A percentile compares a stretch with the other conserved stretches of the same genome.
Evolutionary conservation across 2,888 invertebrate species (phyloP).

Genomic region (Pinctada fucata): DNA sequence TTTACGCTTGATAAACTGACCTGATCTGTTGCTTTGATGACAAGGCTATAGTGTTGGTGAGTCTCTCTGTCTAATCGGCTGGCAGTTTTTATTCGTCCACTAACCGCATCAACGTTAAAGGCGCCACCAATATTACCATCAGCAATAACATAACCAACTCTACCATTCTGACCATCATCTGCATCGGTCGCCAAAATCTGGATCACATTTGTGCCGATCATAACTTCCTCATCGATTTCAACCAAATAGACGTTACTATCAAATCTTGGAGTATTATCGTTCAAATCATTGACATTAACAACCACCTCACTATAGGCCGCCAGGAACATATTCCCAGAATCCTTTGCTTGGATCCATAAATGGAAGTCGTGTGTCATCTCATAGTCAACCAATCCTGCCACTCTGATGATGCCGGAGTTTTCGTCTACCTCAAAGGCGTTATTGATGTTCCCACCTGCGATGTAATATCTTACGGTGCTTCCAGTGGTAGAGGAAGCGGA

Average conservation of each 20-base stretch:
- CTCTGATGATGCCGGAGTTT: constrained; percentile 54
- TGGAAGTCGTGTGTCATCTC: constrained; percentile 60
- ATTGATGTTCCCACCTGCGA: constrained; percentile 95
- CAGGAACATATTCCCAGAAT: constrained; percentile 78
- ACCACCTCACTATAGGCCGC: constrained; percentile 78
- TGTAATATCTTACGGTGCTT: constrained; percentile 81
- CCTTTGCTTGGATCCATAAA: constrained; percentile 68
- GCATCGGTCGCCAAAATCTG: constrained; percentile 93
- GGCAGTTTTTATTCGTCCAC: constrained; percentile 89
- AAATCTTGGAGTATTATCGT: constrained; percentile 91
- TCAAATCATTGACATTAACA: constrained; percentile 94
- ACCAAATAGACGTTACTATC: constrained; percentile 89
- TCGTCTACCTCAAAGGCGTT: constrained; percentile 78
- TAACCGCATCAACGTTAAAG: constrained; percentile 93
- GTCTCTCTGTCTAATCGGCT: constrained; percentile 88
- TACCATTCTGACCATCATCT: constrained; percentile 66
- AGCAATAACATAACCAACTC: constrained; percentile 81
- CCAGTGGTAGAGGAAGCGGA: constrained; percentile 81
- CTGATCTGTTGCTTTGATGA: constrained; percentile 90
- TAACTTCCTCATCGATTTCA: constrained; percentile 83
- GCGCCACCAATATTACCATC: constrained; percentile 84
- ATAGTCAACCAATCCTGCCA: constrained; percentile 62
- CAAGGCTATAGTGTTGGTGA: constrained; percentile 91
- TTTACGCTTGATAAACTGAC: constrained; percentile 31
- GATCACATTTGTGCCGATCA: constrained; percentile 71